Percentiles rank a stretch among this genome's conserved stretches.
phyloP scores from a whole-genome alignment of 2,888 invertebrate species.

The Tetragnatha montana region DNA sequence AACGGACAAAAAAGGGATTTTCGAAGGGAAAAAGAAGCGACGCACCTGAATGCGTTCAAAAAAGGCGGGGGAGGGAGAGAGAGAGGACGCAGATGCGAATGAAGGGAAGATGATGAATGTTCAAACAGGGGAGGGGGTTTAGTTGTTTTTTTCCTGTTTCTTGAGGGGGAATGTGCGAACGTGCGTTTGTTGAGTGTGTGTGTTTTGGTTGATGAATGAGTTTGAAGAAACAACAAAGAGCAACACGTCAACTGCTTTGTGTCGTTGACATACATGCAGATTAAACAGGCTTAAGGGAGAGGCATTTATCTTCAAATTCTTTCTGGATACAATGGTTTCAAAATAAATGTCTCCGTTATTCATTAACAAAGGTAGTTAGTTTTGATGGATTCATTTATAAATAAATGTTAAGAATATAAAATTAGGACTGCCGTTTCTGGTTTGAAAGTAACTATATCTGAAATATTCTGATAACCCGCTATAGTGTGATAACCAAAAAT shows the following conservation, averaged over 20 bases:
- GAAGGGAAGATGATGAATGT: constrained; percentile 27
- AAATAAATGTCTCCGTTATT: too few species aligned
- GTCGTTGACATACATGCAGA: not conserved
- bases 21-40: not conserved
- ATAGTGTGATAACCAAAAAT: too few species aligned
- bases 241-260: not conserved
- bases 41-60: not conserved
- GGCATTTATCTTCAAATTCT: too few species aligned
- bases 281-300: not conserved
- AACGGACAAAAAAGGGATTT: not conserved
- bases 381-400: too few species aligned
- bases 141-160: not conserved
- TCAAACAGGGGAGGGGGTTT: constrained; percentile 3
- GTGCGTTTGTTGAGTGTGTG: not conserved
- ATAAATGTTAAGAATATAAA: too few species aligned
- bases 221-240: not conserved
- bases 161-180: not conserved
- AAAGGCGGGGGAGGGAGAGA: not conserved
- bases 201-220: not conserved
- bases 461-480: too few species aligned
- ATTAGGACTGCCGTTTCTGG: too few species aligned
- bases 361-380: too few species aligned
- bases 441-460: too few species aligned
- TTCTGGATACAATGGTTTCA: too few species aligned
- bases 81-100: constrained; percentile 13